phyloP scores from a whole-genome alignment of 2,113 vertebrate species.

The Phoxinus phoxinus region DNA sequence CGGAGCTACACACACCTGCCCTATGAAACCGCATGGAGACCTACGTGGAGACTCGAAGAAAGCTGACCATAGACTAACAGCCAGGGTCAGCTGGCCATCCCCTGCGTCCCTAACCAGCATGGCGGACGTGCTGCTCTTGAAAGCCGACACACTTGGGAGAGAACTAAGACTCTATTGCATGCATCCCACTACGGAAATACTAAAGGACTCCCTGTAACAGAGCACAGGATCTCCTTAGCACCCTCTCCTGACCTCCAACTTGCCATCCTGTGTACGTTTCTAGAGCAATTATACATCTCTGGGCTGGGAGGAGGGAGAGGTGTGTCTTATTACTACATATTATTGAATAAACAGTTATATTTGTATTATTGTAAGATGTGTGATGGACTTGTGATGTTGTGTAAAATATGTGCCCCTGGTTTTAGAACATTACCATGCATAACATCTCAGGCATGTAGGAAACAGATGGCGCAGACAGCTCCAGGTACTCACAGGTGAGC shows the following conservation, averaged over 20 bases:
- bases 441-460: conserved; percentile 3
- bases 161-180: conserved; percentile 59
- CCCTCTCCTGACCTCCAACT: conserved; percentile 66
- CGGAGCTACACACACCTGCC: conserved; percentile 55
- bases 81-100: neutral
- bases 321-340: conserved; percentile 73
- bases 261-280: conserved; percentile 72
- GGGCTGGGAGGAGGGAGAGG: conserved; percentile 65
- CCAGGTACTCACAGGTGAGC: conserved; percentile 51
- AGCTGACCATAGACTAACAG: conserved; percentile 12
- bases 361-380: conserved; percentile 78
- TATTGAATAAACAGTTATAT: conserved; percentile 80
- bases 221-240: conserved; percentile 49
- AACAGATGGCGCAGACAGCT: conserved; percentile 53
- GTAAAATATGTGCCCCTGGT: conserved; percentile 3
- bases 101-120: conserved; percentile 26
- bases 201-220: conserved; percentile 64
- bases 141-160: conserved; percentile 17
- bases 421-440: conserved; percentile 3
- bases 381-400: conserved; percentile 44
- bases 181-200: conserved; percentile 63
- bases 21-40: conserved; percentile 34
- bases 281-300: conserved; percentile 68
- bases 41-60: conserved; percentile 1
- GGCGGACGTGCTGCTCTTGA: neutral